These are phyloP conservation scores for Araneus ventricosus DNA, from an alignment of 1,140 invertebrate genomes.

Conservation along the genomic window DNA sequence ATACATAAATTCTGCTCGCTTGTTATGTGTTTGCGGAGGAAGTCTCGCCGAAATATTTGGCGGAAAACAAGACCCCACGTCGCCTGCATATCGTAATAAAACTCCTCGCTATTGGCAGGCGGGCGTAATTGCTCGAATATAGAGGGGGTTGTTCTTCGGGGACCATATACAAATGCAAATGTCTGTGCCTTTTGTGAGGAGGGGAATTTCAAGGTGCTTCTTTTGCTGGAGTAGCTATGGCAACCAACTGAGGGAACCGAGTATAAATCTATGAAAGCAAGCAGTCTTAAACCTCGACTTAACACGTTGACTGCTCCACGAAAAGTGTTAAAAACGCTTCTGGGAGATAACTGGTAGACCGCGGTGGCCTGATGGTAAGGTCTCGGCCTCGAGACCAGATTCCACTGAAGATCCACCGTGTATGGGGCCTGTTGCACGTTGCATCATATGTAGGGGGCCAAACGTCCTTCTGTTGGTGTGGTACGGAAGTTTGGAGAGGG, in stretches of 20 bases:
- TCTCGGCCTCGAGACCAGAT: too few species aligned
- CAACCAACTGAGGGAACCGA: neutral
- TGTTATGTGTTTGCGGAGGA: neutral
- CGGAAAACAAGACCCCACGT: neutral
- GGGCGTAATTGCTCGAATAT: neutral
- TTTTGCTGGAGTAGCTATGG: neutral
- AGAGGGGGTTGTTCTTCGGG: neutral
- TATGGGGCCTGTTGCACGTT: too few species aligned
- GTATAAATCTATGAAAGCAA: too few species aligned
- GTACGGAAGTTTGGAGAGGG: too few species aligned
- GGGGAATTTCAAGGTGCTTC: neutral
- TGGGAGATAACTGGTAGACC: too few species aligned
- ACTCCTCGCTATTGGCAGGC: neutral
- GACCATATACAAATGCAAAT: neutral
- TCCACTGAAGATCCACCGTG: too few species aligned
- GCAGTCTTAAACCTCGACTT: too few species aligned
- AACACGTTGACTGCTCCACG: too few species aligned
- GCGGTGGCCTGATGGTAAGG: too few species aligned
- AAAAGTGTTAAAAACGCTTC: too few species aligned
- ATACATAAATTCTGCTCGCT: neutral
- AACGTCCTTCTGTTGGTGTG: too few species aligned
- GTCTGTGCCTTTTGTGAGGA: neutral
- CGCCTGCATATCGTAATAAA: constrained; percentile 15
- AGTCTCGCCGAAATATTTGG: neutral
- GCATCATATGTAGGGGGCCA: too few species aligned